Evolutionary conservation across 2,888 invertebrate species (phyloP), one percentile per base, ranked within the genome.

Genomic region (Glyphotaelius pellucidus): DNA sequence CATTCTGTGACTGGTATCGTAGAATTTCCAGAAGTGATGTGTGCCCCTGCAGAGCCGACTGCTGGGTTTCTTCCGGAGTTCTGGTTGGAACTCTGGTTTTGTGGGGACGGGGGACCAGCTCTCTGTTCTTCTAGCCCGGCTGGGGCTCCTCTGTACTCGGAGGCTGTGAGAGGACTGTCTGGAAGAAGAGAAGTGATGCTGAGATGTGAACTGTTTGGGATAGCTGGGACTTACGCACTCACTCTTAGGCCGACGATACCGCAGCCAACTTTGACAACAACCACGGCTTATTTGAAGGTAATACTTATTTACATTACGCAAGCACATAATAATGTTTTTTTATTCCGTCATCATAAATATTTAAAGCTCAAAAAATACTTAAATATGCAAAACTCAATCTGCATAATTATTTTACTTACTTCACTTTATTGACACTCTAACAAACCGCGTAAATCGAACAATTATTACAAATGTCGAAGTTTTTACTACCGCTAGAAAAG

Each of bases 181-280:
- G 97, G 97, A n/a, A 96, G 97, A 67, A 96, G 97, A 83, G 96
- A 97, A 31, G 96, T 98, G 94, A 96, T 96, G 5, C 95, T 98
- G 42, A 96, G 97, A 67, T 98, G 98, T 94, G 98, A 98, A 94
- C 96, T 98, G 80, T 98, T 98, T 94, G 98, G 98, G 1, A 96
- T 98, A 93, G 98, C 98, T 0, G 98, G 98, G 0, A 98, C 98
- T 95, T 98, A 98, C 94, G 97, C 98, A 0, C 96, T 98, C 11
- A 97, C 97, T 90, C 95, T 98, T 92, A 96, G 97, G 80, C 98
- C 98, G 0, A 97, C 97, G 5, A 95, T 96, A 0, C 96, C 96
- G 0, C 96, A 97, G 2, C 97, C 97, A 0, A 96, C 96, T 1
- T 96, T 97, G 90, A 97, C 97, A 85, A 96, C 97, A n/a, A 97